phyloP scores from a whole-genome alignment of 2,797 vertebrate species.

The Syngnathus rostellatus region DNA sequence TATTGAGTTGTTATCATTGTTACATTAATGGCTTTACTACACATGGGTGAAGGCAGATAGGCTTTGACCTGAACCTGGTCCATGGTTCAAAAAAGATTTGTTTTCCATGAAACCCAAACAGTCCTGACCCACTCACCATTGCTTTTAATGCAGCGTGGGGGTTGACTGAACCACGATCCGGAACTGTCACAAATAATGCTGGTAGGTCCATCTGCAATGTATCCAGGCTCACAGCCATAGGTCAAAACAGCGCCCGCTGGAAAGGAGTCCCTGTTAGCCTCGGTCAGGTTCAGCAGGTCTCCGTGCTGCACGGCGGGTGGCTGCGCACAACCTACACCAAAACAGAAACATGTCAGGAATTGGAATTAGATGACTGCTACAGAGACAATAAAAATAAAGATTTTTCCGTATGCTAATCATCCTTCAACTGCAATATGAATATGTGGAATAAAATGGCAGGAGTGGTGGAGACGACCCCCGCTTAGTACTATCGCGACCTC shows the following conservation, averaged over 20 bases:
- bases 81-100: background rate
- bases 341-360: constrained; percentile 3
- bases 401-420: background rate
- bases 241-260: constrained; percentile 61
- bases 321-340: constrained; percentile 61
- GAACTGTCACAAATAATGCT: constrained; percentile 60
- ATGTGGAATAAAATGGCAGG: constrained; percentile 25
- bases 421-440: background rate
- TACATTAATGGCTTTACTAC: background rate
- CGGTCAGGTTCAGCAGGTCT: constrained; percentile 66
- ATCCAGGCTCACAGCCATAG: constrained; percentile 66
- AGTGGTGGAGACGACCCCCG: constrained; percentile 10
- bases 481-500: constrained; percentile 9
- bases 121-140: constrained; percentile 46
- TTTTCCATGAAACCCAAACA: background rate
- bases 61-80: background rate
- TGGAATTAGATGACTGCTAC: constrained; percentile 7
- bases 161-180: constrained; percentile 61
- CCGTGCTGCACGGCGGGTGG: constrained; percentile 62
- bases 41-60: background rate
- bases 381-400: background rate
- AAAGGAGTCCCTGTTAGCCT: constrained; percentile 68
- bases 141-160: constrained; percentile 61
- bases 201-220: constrained; percentile 56
- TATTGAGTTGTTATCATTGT: background rate